Base-by-base conservation (phyloP, 2,888 invertebrate species). In the Phyllotreta cruciferae region DNA sequence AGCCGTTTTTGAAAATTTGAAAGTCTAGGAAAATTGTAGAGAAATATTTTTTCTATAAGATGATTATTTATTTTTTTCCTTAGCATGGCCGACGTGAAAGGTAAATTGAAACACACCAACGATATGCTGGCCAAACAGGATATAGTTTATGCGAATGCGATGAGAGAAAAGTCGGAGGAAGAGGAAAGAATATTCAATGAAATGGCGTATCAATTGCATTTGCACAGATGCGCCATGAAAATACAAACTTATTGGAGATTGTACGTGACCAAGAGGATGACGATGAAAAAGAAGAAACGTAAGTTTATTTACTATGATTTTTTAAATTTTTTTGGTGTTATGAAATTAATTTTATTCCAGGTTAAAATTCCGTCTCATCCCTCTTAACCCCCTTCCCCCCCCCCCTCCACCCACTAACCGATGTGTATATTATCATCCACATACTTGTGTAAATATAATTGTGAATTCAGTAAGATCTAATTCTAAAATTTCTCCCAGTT, bases 81-180 rank as follows among this genome's bases (percentile, higher is more conserved):
- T 50, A 84, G 83, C 56, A 85, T 81, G 66, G 84, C 86, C 4
- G 81, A 81, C 0, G 86, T 86, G 73, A 70, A 80, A 10, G 71
- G 73, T 0, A 81, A 82, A 66, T 81, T 84, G 66, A 78, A 82
- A 14, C 80, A 80, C 0, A 77, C 87, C 14, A 75, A 85, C 82
- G 79, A 75, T 53, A 77, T 82, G 71, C 72, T 86, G 68, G 83
- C 82, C 5, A 83, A 83, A 56, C 87, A 88, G 77, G 83, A 86
- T 71, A 76, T 78, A 47, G 81, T 85, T 54, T 88, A 85, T 72
- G 74, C 81, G 6, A 82, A 82, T 1, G 75, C 87, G 44, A 86
- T 87, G 85, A 82, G 74, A n/a, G 87, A 87, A 70, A 83, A 86
- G 67, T 84, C 84, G 60, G 86, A 85, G 67, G 86, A 87, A 70